Evolutionary conservation across 2,797 vertebrate species (phyloP), one percentile per base, ranked within the genome.

Genomic region (Aplochiton taeniatus): DNA sequence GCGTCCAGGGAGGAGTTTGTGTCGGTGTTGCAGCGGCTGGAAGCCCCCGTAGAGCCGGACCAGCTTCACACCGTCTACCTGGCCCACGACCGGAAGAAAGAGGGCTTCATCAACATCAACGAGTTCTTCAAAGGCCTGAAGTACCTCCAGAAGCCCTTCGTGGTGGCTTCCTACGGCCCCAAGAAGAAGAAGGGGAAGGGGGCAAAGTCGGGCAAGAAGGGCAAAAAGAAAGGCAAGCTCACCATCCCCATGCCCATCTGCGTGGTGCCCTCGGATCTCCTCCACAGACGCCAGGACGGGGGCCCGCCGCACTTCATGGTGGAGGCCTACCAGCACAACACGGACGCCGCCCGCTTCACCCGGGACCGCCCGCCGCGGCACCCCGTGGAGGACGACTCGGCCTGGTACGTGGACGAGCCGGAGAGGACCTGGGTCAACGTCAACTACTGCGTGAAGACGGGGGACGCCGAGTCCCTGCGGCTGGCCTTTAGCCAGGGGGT

Each of bases 41-140:
- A 90, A 3, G 85, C 88, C 4, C 94, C 92, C 0, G 81, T 86
- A 11, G 79, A 77, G 0, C 0, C 11, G 0, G 89, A 94, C 0
- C 77, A 92, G 48, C 70, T 95, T 20, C 58, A 81, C 0, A 10
- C 53, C 0, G 72, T 97, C 43, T 68, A 94, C 42, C 77, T 83
- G 8, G 80, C 79, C 19, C 93, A 95, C 0, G 91, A 94, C 70
- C 90, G 72, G 58, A 60, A 50, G n/a, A 75, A 77, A 6, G 52
- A 79, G 0, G 92, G 87, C 0, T 72, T 69, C 1, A 57, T 99
- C 65, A 90, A 76, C 58, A 58, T 91, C 0, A 89, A 80, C 0
- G 95, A 97, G 0, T 99, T 99, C 79, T 85, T 98, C 65, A 96
- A 87, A 81, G 97, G 96, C 16, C 85, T 85, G 45, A 93, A 61